A percentile compares a stretch with the other conserved stretches of the same genome.
phyloP scores from a whole-genome alignment of 2,888 invertebrate genomes.

The Scaeva pyrastri region DNA sequence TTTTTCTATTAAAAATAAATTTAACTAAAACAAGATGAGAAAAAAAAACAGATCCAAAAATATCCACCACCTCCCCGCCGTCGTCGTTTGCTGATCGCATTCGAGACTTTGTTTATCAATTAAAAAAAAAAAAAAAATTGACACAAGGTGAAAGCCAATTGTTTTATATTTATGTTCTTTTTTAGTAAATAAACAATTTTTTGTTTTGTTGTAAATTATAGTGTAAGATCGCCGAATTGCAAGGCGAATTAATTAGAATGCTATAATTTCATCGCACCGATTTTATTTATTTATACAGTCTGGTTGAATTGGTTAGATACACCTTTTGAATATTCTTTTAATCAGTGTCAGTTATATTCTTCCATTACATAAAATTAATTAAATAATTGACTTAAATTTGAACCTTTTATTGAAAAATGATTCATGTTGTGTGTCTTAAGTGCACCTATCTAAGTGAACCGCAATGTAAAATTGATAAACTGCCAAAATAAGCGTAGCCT shows the following conservation, averaged over 20 bases:
- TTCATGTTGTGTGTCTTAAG: neutral
- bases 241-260: slow-evolving; percentile 20
- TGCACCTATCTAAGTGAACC: neutral
- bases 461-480: slow-evolving; percentile 56
- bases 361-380: no score
- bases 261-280: neutral
- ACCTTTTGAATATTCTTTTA: neutral
- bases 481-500: slow-evolving; percentile 70
- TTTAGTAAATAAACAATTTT: slow-evolving; percentile 59
- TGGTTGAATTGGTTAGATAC: neutral
- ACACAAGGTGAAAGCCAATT: slow-evolving; percentile 71
- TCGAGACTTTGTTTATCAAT: slow-evolving; percentile 47
- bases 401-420: no score
- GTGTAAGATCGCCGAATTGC: slow-evolving; percentile 19
- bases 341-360: no score
- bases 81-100: no score
- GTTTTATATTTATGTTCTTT: slow-evolving; percentile 65
- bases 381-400: no score
- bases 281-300: neutral
- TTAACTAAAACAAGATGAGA: neutral
- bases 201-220: slow-evolving; percentile 8
- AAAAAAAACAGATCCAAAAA: neutral
- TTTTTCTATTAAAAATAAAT: slow-evolving; percentile 12
- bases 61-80: no score
- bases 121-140: slow-evolving; percentile 48